Percentiles rank a stretch among this genome's conserved stretches.
These are phyloP conservation scores for Chionomys nivalis DNA, from an alignment of 2,113 vertebrate genomes.

Conservation along the genomic window DNA sequence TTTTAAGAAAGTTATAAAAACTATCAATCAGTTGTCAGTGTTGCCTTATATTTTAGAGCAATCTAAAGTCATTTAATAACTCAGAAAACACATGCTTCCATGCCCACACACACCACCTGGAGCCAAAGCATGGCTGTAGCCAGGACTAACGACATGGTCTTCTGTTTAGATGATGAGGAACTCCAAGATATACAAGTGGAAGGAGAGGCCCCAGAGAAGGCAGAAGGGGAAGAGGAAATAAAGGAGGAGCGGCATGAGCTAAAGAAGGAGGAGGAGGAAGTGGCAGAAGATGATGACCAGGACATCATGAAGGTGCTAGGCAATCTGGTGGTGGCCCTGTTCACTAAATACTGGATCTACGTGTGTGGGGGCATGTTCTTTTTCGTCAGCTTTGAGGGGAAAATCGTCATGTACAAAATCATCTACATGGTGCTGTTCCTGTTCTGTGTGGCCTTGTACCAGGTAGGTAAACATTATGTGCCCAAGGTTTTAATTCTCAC, in stretches of 20 bases:
- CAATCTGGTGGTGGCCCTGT: constrained; percentile 94
- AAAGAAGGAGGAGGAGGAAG: constrained; percentile 80
- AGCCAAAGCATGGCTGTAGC: not conserved
- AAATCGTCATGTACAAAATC: constrained; percentile 99
- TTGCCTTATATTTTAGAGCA: not conserved
- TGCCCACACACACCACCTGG: rapidly evolving
- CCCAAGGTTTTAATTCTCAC: not conserved
- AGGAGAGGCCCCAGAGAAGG: constrained; percentile 79
- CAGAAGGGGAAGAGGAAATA: constrained; percentile 76
- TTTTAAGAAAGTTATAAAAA: not conserved
- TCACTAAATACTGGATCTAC: constrained; percentile 99
- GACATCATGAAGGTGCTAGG: constrained; percentile 96
- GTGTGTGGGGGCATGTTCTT: constrained; percentile 99
- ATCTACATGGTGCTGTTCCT: constrained; percentile 99
- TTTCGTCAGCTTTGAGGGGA: constrained; percentile 98
- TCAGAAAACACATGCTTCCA: not conserved
- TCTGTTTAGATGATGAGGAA: constrained; percentile 71
- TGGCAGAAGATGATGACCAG: constrained; percentile 87
- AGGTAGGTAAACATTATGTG: constrained; percentile 85
- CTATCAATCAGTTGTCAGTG: not conserved
- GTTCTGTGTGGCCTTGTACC: constrained; percentile 97
- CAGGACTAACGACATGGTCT: not conserved
- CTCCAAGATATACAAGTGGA: constrained; percentile 61
- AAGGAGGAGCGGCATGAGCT: constrained; percentile 78
- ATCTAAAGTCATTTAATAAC: not conserved